A percentile compares a stretch with the other conserved stretches of the same genome.
phyloP scores from a whole-genome alignment of 1,140 invertebrate species.

The Zophobas morio region DNA sequence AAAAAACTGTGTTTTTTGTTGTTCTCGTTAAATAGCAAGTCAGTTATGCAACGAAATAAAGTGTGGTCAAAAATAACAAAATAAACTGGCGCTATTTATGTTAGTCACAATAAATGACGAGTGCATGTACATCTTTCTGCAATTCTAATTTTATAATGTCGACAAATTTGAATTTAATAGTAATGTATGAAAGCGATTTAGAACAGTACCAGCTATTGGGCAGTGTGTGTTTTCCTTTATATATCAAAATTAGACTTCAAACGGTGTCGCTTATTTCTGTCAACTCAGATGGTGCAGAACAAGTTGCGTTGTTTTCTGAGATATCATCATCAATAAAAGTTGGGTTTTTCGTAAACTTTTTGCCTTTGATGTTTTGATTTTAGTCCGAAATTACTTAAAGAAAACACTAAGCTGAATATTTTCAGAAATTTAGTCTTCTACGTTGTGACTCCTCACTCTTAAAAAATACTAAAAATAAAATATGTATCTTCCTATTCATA shows the following conservation, averaged over 20 bases:
- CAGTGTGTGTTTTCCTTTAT: conserved; percentile 19
- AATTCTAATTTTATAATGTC: too few species aligned
- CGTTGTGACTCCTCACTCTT: background rate
- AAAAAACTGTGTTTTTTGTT: too few species aligned
- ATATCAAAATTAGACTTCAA: conserved; percentile 41
- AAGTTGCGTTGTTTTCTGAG: conserved; percentile 23
- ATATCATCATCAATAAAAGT: conserved; percentile 39
- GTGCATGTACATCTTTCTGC: too few species aligned
- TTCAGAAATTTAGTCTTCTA: conserved; percentile 9
- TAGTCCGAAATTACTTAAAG: conserved; percentile 35
- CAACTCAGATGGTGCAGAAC: conserved; percentile 8
- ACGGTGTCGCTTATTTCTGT: conserved; percentile 20
- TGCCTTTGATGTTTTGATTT: conserved; percentile 38
- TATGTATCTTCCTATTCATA: background rate
- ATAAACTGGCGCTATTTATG: too few species aligned
- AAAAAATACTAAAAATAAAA: background rate
- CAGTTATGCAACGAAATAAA: too few species aligned
- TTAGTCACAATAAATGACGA: too few species aligned
- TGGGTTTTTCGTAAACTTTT: conserved; percentile 37
- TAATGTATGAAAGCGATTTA: conserved; percentile 12
- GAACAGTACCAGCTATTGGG: background rate
- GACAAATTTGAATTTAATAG: conserved; percentile 19
- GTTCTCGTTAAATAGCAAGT: too few species aligned
- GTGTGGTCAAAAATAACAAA: too few species aligned
- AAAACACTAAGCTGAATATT: conserved; percentile 2